Evolutionary conservation across 2,797 vertebrate genomes (phyloP), one percentile per base, ranked within the genome.

Genomic region (Girardinus metallicus): DNA sequence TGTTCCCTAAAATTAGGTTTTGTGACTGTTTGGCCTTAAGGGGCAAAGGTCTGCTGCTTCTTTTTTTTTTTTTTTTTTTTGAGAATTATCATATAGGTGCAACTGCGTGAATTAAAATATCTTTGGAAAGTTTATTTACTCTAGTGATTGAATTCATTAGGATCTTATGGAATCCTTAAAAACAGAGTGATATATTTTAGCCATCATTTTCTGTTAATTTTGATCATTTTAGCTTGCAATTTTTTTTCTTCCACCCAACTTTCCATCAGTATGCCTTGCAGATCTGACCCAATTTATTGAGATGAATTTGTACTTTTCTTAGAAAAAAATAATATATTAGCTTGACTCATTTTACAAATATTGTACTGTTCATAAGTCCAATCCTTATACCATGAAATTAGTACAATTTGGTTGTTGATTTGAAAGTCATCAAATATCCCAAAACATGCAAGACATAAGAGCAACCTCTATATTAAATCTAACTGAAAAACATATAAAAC

Each of bases 1-100:
- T 68, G 51, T 51, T 70, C 70, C 49, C 66, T 71, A 51, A 75
- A 34, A 46, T 76, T 23, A 39, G 39, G 29, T 70, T 57, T 60
- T n/a, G 10, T 46, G 41, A 36, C 18, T 66, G 1, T 41, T 74
- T 41, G 53, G 13, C 26, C n/a, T 75, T 44, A 15, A 66, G 10
- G 13, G 9, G 9, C 62, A 21, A 34, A 53, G 8, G 1, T 68
- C 10, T 44, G 51, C 18, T 26, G 18, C 34, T 55, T 53, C 21
- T 53, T 53, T 26, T 47, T 68, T 41, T 10, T 23, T 39, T 70
- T 29, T 12, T 1, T 44, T 47, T 68, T 43, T 23, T 10, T 36
- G 5, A 71, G 12, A 44, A 71, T 13, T 44, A 44, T 7, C 5
- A n/a, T 44, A 71, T 13, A 71, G 68, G 68, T 71, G 41, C 23